Evolutionary conservation across 2,888 invertebrate genomes (phyloP).

Genomic region (Petrolisthes cinctipes): DNA sequence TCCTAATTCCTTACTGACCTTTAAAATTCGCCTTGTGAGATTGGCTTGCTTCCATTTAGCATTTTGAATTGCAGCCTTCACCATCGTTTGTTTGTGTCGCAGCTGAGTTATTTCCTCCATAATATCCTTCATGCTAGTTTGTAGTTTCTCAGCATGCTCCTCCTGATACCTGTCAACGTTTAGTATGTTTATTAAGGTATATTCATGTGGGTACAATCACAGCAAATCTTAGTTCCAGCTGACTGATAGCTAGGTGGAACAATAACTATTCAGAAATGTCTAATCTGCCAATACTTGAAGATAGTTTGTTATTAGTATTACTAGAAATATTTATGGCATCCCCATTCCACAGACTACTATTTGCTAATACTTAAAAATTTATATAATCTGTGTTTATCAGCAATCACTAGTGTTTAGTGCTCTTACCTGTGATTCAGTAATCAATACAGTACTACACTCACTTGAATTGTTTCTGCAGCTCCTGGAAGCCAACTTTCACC

Average conservation of each 20-base stretch:
- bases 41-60: slow-evolving; percentile 84
- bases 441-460: slow-evolving; percentile 69
- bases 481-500: slow-evolving; percentile 89
- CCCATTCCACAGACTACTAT: too few relatives aligned
- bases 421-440: background rate
- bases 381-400: background rate
- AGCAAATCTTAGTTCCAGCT: too few relatives aligned
- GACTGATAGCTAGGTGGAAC: too few relatives aligned
- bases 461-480: slow-evolving; percentile 80
- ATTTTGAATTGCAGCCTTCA: slow-evolving; percentile 84
- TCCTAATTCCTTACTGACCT: slow-evolving; percentile 73
- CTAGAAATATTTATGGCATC: too few relatives aligned
- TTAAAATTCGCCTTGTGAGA: slow-evolving; percentile 85
- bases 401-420: background rate
- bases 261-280: too few relatives aligned
- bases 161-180: slow-evolving; percentile 68
- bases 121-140: slow-evolving; percentile 83
- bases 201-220: too few relatives aligned
- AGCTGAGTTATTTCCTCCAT: slow-evolving; percentile 82
- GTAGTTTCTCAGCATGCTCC: slow-evolving; percentile 85
- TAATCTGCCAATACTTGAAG: too few relatives aligned
- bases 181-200: too few relatives aligned
- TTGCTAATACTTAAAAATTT: too few relatives aligned
- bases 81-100: slow-evolving; percentile 84
- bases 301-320: too few relatives aligned